phyloP scores from a whole-genome alignment of 2,797 vertebrate species.

The Luscinia megarhynchos region DNA sequence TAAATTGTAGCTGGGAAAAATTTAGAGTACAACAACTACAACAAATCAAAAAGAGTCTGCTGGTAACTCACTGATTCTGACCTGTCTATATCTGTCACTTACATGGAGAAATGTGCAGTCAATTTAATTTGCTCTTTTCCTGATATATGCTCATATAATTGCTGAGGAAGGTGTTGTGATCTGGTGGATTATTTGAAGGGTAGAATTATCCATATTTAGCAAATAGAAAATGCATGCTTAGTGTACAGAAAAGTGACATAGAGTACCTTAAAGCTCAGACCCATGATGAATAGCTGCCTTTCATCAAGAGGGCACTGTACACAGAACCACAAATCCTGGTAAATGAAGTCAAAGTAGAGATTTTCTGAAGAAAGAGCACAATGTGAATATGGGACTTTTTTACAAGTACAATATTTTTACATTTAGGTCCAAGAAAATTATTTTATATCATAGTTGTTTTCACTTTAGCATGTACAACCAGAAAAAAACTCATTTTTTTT shows the following conservation, averaged over 20 bases:
- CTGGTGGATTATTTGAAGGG: not conserved
- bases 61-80: not conserved
- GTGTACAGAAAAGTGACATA: not conserved
- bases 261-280: not conserved
- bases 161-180: not conserved
- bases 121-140: not conserved
- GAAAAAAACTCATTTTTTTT: no score
- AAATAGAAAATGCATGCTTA: not conserved
- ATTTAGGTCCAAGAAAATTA: not conserved
- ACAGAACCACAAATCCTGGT: not conserved
- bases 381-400: not conserved
- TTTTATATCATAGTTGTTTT: no score
- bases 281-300: not conserved
- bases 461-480: no score
- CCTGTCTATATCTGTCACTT: not conserved
- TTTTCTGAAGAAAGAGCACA: not conserved
- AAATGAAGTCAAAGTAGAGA: not conserved
- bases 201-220: not conserved
- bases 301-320: not conserved
- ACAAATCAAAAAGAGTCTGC: not conserved
- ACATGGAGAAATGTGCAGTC: not conserved
- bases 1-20: not conserved
- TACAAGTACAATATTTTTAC: not conserved
- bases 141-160: not conserved
- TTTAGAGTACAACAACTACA: not conserved